Base-by-base conservation (phyloP, 2,888 invertebrate species). In the Aspidiotus destructor region DNA sequence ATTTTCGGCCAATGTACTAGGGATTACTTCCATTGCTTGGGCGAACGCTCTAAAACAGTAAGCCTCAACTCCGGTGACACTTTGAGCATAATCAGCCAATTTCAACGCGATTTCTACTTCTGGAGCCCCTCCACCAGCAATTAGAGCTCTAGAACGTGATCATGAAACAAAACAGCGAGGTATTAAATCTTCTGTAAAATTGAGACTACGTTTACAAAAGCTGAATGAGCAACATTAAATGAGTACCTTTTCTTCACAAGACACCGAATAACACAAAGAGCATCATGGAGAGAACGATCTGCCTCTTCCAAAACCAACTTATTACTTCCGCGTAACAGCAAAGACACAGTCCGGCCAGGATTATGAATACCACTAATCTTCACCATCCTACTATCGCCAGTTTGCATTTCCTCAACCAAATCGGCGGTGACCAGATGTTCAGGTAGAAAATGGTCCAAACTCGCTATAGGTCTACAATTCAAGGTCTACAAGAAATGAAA, bases 81-180 rank as follows among this genome's bases (percentile, higher is more conserved):
- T 85, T 75, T 93, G 86, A 0, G 97, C 87, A 72, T 87, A 82
- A 28, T 88, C 85, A 8, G 88, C 86, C 68, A 99, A 81, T 70
- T 86, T 86, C 42, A 95, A 81, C 0, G 96, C 89, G 71, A 98
- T 83, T 77, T 97, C 95, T 72, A 93, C 96, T 81, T 99, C 99
- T 7, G 98, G 96, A 13, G 97, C 95, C 60, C 98, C 99, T 62
- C 98, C 99, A 71, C 99, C 99, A 67, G 95, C 89, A 77, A 97
- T 86, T 74, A 96, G 80, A 58, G 92, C 92, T 70, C 87, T 82
- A 61, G 57, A 71, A 65, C 71, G n/a, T n/a, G n/a, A 58, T 9
- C 8, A 17, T 28, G 2, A 58, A 58, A 28, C 48, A n/a, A 48
- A 6, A 3, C 48, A n/a, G 48, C 11, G 6, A 13, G 48, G 6